Evolutionary conservation across 2,113 vertebrate genomes (phyloP).

Genomic region (Entomyzon cyanotis): DNA sequence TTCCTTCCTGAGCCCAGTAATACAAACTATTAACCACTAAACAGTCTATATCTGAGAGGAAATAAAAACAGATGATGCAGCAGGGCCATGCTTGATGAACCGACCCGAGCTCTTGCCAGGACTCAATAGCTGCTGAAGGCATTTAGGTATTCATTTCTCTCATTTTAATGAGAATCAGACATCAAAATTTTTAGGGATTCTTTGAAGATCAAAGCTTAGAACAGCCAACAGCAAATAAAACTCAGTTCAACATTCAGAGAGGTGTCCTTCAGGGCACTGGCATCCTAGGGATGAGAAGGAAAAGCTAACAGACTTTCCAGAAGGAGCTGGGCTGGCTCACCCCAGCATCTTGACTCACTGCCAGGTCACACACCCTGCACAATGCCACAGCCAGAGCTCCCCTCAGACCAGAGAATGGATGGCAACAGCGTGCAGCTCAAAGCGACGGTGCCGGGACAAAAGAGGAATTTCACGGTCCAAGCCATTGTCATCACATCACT

Average conservation of each 20-base stretch:
- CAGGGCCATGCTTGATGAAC: neutral
- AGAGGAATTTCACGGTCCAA: neutral
- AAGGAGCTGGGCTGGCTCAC: neutral
- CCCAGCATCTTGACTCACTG: neutral
- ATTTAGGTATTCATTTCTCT: neutral
- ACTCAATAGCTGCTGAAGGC: neutral
- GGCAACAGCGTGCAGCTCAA: neutral
- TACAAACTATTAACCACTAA: neutral
- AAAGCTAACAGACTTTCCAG: neutral
- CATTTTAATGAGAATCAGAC: constrained; percentile 22
- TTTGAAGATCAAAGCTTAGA: neutral
- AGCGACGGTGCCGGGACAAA: neutral
- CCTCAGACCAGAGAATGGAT: neutral
- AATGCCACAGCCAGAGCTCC: neutral
- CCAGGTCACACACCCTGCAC: constrained; percentile 19
- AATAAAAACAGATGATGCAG: neutral
- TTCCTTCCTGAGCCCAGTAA: neutral
- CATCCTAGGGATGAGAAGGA: neutral
- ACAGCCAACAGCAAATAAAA: neutral
- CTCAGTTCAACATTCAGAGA: neutral
- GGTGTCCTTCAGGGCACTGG: neutral
- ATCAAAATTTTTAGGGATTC: neutral
- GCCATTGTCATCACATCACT: constrained; percentile 32
- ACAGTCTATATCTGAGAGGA: neutral
- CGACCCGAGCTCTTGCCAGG: neutral